Evolutionary conservation across 2,888 invertebrate species (phyloP).

Genomic region (Apamea crenata): DNA sequence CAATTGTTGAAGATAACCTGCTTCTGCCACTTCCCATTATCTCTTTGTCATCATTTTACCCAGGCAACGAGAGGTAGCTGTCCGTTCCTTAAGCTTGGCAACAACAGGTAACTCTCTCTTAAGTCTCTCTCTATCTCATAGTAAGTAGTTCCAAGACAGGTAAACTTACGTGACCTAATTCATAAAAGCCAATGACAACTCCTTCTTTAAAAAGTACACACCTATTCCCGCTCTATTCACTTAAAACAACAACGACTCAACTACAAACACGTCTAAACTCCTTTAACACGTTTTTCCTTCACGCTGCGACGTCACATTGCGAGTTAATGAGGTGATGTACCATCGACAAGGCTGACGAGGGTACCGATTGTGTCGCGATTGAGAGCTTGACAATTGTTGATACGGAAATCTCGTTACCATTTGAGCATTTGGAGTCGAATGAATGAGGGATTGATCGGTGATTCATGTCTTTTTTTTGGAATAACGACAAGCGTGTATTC

Average conservation of each 20-base stretch:
- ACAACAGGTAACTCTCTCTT: not conserved
- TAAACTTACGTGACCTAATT: not conserved
- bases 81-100: not conserved
- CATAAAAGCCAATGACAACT: not conserved
- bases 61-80: not conserved
- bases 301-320: slow-evolving; percentile 35
- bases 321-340: slow-evolving; percentile 56
- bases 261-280: slow-evolving; percentile 14
- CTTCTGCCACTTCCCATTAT: not conserved
- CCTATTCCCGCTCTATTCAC: not conserved
- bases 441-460: not conserved
- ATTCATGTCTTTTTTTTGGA: slow-evolving; percentile 5
- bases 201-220: not conserved
- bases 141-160: not conserved
- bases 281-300: slow-evolving; percentile 19
- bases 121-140: not conserved
- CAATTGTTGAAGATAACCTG: slow-evolving; percentile 46
- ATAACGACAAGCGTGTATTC: not conserved
- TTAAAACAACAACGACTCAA: not conserved
- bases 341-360: slow-evolving; percentile 57
- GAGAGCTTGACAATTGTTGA: slow-evolving; percentile 55
- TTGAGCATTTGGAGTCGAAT: slow-evolving; percentile 18
- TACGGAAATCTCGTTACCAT: slow-evolving; percentile 62
- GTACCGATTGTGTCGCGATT: slow-evolving; percentile 54
- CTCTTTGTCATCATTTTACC: not conserved